phyloP scores from a whole-genome alignment of 2,113 vertebrate species.

The Rutilus rutilus region DNA sequence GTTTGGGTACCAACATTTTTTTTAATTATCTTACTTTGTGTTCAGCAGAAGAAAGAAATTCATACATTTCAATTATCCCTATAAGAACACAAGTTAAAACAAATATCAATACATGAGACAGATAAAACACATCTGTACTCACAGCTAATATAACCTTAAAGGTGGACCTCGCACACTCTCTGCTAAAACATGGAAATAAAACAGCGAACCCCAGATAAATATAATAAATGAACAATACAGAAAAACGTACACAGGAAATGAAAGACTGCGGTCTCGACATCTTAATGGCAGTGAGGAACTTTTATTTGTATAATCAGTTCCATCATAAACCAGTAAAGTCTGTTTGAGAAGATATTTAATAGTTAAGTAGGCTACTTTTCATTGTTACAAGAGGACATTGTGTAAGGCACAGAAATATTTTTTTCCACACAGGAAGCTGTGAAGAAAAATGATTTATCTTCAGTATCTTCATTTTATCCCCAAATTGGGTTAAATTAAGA shows the following conservation, averaged over 20 bases:
- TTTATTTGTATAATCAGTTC: neutral
- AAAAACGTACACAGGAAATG: neutral
- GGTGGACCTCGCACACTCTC: neutral
- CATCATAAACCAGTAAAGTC: neutral
- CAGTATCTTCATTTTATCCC: neutral
- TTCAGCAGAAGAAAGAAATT: no score
- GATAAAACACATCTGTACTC: neutral
- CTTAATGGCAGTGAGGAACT: neutral
- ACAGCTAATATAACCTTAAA: neutral
- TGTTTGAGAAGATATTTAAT: neutral
- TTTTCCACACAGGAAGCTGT: neutral
- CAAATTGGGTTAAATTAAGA: neutral
- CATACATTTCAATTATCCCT: no score
- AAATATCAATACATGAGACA: neutral
- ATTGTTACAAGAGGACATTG: neutral
- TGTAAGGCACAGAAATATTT: neutral
- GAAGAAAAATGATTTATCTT: neutral
- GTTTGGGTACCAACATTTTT: no score
- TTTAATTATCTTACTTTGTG: no score
- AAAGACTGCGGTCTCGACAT: neutral
- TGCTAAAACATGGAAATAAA: neutral
- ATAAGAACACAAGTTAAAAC: neutral
- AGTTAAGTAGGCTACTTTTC: neutral
- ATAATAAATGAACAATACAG: neutral
- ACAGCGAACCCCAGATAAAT: neutral